These are phyloP conservation scores for Ruditapes philippinarum DNA, from an alignment of 1,140 invertebrate species.

Conservation along the genomic window DNA sequence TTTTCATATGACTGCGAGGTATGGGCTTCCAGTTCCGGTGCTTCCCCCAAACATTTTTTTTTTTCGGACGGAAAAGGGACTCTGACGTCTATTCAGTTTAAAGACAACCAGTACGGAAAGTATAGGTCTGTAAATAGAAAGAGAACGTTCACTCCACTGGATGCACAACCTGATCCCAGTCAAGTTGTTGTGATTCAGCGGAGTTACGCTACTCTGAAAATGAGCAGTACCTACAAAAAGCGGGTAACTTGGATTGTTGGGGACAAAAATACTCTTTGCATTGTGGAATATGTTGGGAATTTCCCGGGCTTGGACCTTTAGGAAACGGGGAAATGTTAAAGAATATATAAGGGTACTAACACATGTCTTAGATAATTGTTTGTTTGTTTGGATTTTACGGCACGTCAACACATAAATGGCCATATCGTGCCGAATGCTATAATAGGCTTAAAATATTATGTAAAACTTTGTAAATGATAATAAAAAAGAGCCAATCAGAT, in stretches of 20 bases:
- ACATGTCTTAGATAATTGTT: slow-evolving; percentile 20
- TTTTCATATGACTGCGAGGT: slow-evolving; percentile 71
- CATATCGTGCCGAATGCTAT: too few relatives aligned
- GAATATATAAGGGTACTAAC: slow-evolving; percentile 30
- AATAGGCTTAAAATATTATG: too few relatives aligned
- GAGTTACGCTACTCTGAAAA: too few relatives aligned
- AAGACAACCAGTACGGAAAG: slow-evolving; percentile 9
- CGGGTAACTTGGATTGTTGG: slow-evolving; percentile 60
- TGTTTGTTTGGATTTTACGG: too few relatives aligned
- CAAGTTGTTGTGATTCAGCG: not conserved
- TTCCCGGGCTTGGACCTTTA: slow-evolving; percentile 43
- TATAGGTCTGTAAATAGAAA: slow-evolving; percentile 4
- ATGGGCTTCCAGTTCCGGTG: slow-evolving; percentile 43
- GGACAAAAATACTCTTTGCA: not conserved
- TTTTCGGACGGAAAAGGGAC: not conserved
- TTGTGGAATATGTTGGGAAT: slow-evolving; percentile 67
- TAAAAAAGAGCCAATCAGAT: too few relatives aligned
- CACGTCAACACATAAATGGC: too few relatives aligned
- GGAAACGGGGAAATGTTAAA: not conserved
- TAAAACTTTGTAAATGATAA: too few relatives aligned
- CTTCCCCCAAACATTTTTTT: too few relatives aligned
- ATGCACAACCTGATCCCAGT: slow-evolving; percentile 27
- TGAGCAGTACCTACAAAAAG: slow-evolving; percentile 48
- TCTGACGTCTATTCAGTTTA: too few relatives aligned
- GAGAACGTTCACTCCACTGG: slow-evolving; percentile 38